Percentiles rank a stretch among this genome's conserved stretches.
Evolutionary conservation across 2,888 invertebrate genomes (phyloP).

Genomic region (Elgonia sp.): DNA sequence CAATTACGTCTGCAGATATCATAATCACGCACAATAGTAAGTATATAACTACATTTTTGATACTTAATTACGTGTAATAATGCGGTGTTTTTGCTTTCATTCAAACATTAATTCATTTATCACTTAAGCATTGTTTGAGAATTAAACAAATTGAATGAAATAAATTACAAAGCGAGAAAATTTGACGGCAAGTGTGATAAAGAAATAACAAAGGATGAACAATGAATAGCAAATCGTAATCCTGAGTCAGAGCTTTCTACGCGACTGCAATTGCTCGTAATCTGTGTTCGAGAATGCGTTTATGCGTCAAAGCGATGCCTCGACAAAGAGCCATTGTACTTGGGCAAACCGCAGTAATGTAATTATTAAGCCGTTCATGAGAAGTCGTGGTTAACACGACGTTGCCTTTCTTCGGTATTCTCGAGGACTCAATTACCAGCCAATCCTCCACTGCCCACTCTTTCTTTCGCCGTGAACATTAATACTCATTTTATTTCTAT

Average conservation of each 20-base stretch:
- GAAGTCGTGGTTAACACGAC: slow-evolving; percentile 77
- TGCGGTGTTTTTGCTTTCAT: slow-evolving; percentile 23
- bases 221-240: slow-evolving; percentile 79
- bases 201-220: slow-evolving; percentile 68
- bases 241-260: slow-evolving; percentile 71
- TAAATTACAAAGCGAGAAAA: slow-evolving; percentile 50
- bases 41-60: slow-evolving; percentile 6
- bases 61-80: slow-evolving; percentile 16
- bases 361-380: slow-evolving; percentile 82
- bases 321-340: slow-evolving; percentile 85
- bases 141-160: slow-evolving; percentile 58
- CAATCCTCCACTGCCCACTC: slow-evolving; percentile 77
- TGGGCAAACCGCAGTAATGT: slow-evolving; percentile 80
- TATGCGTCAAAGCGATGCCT: slow-evolving; percentile 74
- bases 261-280: slow-evolving; percentile 70
- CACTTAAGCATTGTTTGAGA: slow-evolving; percentile 38
- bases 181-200: slow-evolving; percentile 44
- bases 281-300: slow-evolving; percentile 71
- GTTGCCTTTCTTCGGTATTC: slow-evolving; percentile 76
- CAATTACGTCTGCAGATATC: no score
- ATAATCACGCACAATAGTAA: slow-evolving; percentile 14
- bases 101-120: slow-evolving; percentile 31
- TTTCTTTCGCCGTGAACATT: slow-evolving; percentile 59
- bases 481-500: slow-evolving; percentile 67
- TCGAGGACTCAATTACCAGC: slow-evolving; percentile 83